Base-by-base conservation (phyloP, 2,113 vertebrate species). In the Caretta caretta region DNA sequence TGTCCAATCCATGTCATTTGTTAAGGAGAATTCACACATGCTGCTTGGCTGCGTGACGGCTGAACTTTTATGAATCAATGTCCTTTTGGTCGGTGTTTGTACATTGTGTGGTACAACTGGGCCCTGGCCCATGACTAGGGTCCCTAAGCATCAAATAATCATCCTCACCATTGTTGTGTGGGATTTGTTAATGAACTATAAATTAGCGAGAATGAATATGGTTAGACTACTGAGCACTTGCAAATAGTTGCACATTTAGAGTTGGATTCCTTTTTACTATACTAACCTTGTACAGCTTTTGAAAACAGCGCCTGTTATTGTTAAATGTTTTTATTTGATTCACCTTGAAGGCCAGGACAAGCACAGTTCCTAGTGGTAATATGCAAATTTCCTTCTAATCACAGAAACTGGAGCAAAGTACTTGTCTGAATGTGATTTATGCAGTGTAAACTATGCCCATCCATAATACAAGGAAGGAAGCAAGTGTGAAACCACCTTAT, bases 121-220 rank as follows among this genome's bases (percentile, higher is more conserved):
- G 10, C 17, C 38, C 38, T 13, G 42, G 72, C 24, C 42, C 10
- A 12, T 13, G 72, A 12, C 72, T 22, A 25, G 72, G 2, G 22
- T 27, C 10, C 22, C 38, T 46, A 76, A 3, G 12, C 42, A 76
- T 27, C 42, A 22, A 27, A 46, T 42, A 76, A 75, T 59, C 11
- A 46, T 79, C 25, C 29, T 81, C 46, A 62, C 48, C 51, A 3
- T 7, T 1, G 22, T 5, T 4, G 35, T 24, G 76, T 54, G 31
- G 78, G 12, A n/a, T 57, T 25, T 80, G 57, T 27, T 22, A 35
- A 48, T 6, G 25, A 54, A 4, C 13, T 8, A 4, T 24, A 51
- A 8, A 46, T 0, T 10, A 6, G 10, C 10, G 4, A 20, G 31
- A 42, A 0, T 0, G 38, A 76, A 46, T 12, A 4, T 27, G 10